phyloP scores from a whole-genome alignment of 2,113 vertebrate genomes.

The Cynopterus brachyotis region DNA sequence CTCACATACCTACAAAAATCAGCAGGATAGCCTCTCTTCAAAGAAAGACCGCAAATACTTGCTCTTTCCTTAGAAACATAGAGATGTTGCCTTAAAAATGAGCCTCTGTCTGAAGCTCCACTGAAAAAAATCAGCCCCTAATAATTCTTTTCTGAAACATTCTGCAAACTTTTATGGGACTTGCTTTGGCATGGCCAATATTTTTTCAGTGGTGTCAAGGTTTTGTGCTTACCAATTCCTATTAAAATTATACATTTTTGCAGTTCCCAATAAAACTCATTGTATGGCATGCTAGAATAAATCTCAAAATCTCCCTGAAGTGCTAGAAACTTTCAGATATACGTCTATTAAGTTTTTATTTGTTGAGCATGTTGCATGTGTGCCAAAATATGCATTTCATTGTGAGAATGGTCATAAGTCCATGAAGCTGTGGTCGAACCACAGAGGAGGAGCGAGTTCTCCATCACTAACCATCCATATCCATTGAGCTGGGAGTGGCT shows the following conservation, averaged over 20 bases:
- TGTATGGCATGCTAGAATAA: slow-evolving; percentile 76
- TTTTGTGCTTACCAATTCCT: slow-evolving; percentile 76
- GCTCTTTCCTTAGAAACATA: slow-evolving; percentile 7
- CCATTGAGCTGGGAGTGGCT: neutral
- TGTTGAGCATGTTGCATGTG: slow-evolving; percentile 40
- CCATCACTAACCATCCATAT: neutral
- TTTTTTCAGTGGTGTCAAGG: slow-evolving; percentile 77
- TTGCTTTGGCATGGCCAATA: slow-evolving; percentile 71
- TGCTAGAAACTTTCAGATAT: slow-evolving; percentile 78
- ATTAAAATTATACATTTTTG: slow-evolving; percentile 78
- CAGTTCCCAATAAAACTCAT: slow-evolving; percentile 77
- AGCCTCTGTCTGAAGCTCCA: slow-evolving; percentile 5
- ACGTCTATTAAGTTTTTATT: slow-evolving; percentile 77
- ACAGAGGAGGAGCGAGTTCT: neutral
- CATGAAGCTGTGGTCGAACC: slow-evolving; percentile 26
- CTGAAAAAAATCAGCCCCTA: neutral
- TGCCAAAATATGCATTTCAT: slow-evolving; percentile 72
- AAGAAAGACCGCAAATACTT: slow-evolving; percentile 34
- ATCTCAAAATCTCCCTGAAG: slow-evolving; percentile 76
- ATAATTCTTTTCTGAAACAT: slow-evolving; percentile 70
- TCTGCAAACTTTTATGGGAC: slow-evolving; percentile 73
- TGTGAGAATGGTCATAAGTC: slow-evolving; percentile 43
- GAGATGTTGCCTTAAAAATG: slow-evolving; percentile 45
- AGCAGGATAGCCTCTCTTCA: slow-evolving; percentile 7
- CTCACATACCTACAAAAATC: neutral